Evolutionary conservation across 2,888 invertebrate species (phyloP).

Genomic region (Spialia ferax): DNA sequence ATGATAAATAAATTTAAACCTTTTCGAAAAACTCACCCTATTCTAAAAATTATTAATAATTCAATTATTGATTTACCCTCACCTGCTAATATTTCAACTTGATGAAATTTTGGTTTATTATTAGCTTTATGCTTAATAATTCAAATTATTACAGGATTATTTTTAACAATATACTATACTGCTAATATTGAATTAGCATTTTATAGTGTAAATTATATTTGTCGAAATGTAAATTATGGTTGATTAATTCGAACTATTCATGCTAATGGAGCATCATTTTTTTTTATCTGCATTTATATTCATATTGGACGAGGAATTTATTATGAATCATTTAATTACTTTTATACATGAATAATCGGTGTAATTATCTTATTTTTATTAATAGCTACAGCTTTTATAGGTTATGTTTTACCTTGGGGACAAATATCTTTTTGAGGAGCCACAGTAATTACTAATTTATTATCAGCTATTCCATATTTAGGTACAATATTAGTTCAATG

Average conservation of each 20-base stretch:
- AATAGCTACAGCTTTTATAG: conserved; percentile 92
- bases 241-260: conserved; percentile 89
- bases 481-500: conserved; percentile 88
- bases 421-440: conserved; percentile 95
- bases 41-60: conserved; percentile 86
- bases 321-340: conserved; percentile 80
- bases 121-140: conserved; percentile 88
- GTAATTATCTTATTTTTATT: conserved; percentile 88
- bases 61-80: conserved; percentile 87
- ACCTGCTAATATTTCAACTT: conserved; percentile 87
- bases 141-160: conserved; percentile 90
- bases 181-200: conserved; percentile 89
- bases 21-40: conserved; percentile 74
- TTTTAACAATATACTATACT: conserved; percentile 90
- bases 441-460: conserved; percentile 92
- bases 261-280: conserved; percentile 91
- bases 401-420: conserved; percentile 92
- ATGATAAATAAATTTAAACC: conserved; percentile 76
- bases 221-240: conserved; percentile 90
- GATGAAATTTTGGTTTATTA: conserved; percentile 91
- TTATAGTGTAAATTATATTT: conserved; percentile 89
- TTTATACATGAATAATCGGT: conserved; percentile 88
- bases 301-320: conserved; percentile 89
- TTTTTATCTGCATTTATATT: conserved; percentile 90
- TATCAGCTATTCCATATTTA: conserved; percentile 91